Evolutionary conservation across 2,113 vertebrate genomes (phyloP).

Genomic region (Ornithorhynchus anatinus): DNA sequence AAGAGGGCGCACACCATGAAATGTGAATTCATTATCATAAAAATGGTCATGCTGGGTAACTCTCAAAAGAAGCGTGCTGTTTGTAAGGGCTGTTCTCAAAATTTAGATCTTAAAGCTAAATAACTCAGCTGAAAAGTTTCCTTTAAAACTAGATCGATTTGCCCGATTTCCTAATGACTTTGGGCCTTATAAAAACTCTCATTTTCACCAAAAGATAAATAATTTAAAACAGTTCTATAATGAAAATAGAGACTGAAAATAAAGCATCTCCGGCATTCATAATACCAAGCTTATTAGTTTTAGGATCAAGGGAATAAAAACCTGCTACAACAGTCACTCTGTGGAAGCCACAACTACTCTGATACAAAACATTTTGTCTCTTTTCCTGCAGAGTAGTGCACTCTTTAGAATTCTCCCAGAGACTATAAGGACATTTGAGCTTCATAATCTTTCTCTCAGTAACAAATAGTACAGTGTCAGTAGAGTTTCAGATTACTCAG

Average conservation of each 20-base stretch:
- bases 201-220: slow-evolving; percentile 28
- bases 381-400: background rate
- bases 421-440: background rate
- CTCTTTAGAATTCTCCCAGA: background rate
- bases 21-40: slow-evolving; percentile 11
- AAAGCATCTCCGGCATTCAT: background rate
- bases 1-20: background rate
- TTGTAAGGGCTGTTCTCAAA: slow-evolving; percentile 20
- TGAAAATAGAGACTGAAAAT: slow-evolving; percentile 39
- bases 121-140: slow-evolving; percentile 17
- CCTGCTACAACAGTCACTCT: slow-evolving; percentile 9
- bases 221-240: slow-evolving; percentile 19
- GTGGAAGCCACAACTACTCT: slow-evolving; percentile 10
- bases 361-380: background rate
- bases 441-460: slow-evolving; percentile 13
- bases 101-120: slow-evolving; percentile 23
- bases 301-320: slow-evolving; percentile 20
- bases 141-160: slow-evolving; percentile 37
- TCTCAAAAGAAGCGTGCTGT: background rate
- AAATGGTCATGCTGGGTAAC: no score
- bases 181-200: slow-evolving; percentile 16
- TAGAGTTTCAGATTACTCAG: background rate
- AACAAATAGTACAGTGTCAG: background rate
- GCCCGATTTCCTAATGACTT: slow-evolving; percentile 26
- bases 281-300: slow-evolving; percentile 3